Conservation (phyloP, 1,140 invertebrate genomes). For the Proctacanthus coquilletti region DNA sequence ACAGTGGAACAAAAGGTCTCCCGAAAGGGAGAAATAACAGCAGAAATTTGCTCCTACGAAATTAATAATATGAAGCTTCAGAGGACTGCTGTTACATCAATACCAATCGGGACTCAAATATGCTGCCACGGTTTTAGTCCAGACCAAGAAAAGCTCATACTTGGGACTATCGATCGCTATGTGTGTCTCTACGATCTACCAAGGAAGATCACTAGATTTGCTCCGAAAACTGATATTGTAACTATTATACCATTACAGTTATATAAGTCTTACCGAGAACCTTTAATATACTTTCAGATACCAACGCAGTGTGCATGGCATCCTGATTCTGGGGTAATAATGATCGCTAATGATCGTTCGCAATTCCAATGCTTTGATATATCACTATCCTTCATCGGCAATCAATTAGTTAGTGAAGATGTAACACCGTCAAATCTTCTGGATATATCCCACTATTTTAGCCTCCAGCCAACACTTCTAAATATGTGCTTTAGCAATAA, state of each 20-base stretch:
- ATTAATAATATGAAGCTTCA: slow-evolving; percentile 50
- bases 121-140: slow-evolving; percentile 50
- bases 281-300: slow-evolving; percentile 33
- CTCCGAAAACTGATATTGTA: slow-evolving; percentile 40
- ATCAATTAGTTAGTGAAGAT: slow-evolving; percentile 53
- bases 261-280: not conserved
- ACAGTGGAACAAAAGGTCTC: slow-evolving; percentile 63
- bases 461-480: slow-evolving; percentile 37
- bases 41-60: slow-evolving; percentile 57
- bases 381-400: slow-evolving; percentile 46
- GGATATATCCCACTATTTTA: slow-evolving; percentile 54
- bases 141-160: slow-evolving; percentile 50
- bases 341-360: slow-evolving; percentile 52
- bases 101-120: slow-evolving; percentile 54
- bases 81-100: slow-evolving; percentile 46
- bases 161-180: slow-evolving; percentile 62
- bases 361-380: slow-evolving; percentile 66
- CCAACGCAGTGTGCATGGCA: slow-evolving; percentile 58
- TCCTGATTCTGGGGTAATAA: slow-evolving; percentile 47
- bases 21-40: slow-evolving; percentile 56
- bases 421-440: slow-evolving; percentile 42
- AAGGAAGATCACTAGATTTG: slow-evolving; percentile 42
- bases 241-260: slow-evolving; percentile 15
- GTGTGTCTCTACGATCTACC: slow-evolving; percentile 53
- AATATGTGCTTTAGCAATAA: slow-evolving; percentile 41